Conservation (phyloP, 30 jellyfish, hydroid and myxozoan genomes). For the Hydractinia symbiolongicarpus region DNA sequence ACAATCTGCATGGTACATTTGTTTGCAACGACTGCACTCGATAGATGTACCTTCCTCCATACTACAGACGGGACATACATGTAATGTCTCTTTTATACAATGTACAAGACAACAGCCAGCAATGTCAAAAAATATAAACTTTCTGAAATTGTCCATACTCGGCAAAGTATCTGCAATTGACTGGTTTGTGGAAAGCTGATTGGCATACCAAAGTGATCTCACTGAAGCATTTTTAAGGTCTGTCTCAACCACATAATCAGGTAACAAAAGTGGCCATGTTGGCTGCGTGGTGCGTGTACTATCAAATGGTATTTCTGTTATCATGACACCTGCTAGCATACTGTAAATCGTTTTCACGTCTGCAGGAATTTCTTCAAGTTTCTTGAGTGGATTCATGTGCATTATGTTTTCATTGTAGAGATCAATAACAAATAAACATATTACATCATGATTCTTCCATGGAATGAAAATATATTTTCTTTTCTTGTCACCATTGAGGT, state of each 20-base stretch:
- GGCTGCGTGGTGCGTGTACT: constrained; percentile 3
- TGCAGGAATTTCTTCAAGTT: not conserved
- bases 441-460: constrained; percentile 5
- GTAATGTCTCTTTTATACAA: not conserved
- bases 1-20: constrained; percentile 9
- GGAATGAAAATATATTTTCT: constrained; percentile 8
- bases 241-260: not conserved
- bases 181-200: constrained; percentile 1
- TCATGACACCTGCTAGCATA: constrained; percentile 26
- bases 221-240: not conserved
- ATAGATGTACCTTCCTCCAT: not conserved
- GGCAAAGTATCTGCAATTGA: not conserved
- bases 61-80: constrained; percentile 15
- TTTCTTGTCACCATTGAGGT: constrained; percentile 13
- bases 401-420: constrained; percentile 14
- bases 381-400: not conserved
- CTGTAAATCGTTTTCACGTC: constrained; percentile 7
- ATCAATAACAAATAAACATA: constrained; percentile 20
- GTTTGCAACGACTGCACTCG: constrained; percentile 18
- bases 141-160: constrained; percentile 6
- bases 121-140: not conserved
- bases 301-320: constrained; percentile 11
- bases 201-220: constrained; percentile 17
- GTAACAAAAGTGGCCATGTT: constrained; percentile 17
- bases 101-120: constrained; percentile 16